Percentiles rank a stretch among this genome's conserved stretches.
Conservation (phyloP, 2,113 vertebrate genomes). For the Hiodon tergisus region DNA sequence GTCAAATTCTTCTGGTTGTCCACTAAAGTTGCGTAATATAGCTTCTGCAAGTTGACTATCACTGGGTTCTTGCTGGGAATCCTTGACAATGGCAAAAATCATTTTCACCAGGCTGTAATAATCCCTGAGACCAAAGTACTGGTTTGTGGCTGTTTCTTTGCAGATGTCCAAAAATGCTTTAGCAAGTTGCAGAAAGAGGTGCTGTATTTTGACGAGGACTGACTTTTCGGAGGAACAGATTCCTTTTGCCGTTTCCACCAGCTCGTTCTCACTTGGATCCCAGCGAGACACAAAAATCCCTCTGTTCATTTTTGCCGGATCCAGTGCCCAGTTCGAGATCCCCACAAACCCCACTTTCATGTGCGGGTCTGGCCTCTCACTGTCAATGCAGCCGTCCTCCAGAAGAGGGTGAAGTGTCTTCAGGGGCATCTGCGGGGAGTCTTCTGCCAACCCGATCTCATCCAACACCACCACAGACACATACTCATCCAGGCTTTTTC, state of each 20-base stretch:
- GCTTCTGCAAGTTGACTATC: conserved; percentile 52
- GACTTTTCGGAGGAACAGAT: conserved; percentile 56
- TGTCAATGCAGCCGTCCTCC: conserved; percentile 69
- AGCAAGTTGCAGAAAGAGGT: conserved; percentile 60
- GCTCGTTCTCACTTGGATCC: conserved; percentile 63
- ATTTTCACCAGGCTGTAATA: conserved; percentile 71
- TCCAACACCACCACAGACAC: conserved; percentile 69
- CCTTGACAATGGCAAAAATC: conserved; percentile 53
- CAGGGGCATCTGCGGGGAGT: conserved; percentile 70
- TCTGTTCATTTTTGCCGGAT: conserved; percentile 74
- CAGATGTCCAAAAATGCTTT: conserved; percentile 60
- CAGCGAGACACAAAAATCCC: conserved; percentile 68
- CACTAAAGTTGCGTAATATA: conserved; percentile 68
- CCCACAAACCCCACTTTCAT: conserved; percentile 73
- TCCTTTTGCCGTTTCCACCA: conserved; percentile 64
- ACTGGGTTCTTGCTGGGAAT: conserved; percentile 41
- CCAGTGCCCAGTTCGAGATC: conserved; percentile 74
- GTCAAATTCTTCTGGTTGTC: conserved; percentile 53
- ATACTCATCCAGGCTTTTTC: conserved; percentile 64
- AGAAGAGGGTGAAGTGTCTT: conserved; percentile 71
- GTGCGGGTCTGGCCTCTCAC: conserved; percentile 56
- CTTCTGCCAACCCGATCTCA: conserved; percentile 70
- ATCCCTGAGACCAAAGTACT: conserved; percentile 70
- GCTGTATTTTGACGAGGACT: conserved; percentile 50
- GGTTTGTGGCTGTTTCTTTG: conserved; percentile 42